Conservation (phyloP, 2,797 vertebrate species). For the Oreonectes daqikongensis region DNA sequence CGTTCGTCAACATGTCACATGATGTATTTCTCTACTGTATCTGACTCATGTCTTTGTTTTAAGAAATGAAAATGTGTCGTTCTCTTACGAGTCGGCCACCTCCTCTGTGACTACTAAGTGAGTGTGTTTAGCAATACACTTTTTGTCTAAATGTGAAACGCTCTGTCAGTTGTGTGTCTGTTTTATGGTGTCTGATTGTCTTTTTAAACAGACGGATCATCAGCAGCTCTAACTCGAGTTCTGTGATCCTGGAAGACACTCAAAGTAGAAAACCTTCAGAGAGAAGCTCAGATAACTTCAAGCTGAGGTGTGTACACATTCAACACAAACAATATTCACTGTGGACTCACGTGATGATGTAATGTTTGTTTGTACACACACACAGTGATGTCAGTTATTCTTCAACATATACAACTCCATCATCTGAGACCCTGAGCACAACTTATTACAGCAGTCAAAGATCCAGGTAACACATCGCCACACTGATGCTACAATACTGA, state of each 20-base stretch:
- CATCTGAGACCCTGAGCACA: not conserved
- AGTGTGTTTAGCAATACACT: not conserved
- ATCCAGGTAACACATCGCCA: not conserved
- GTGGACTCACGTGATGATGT: not conserved
- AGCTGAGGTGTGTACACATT: not conserved
- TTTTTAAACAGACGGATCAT: not conserved
- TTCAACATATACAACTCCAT: not conserved
- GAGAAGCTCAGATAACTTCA: not conserved
- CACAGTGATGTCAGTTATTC: conserved; percentile 9
- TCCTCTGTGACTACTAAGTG: not conserved
- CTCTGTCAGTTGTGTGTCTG: too few relatives aligned
- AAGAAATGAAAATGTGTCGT: not conserved
- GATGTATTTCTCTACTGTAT: not conserved
- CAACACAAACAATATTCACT: not conserved
- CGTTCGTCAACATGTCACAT: not conserved
- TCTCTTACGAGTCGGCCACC: not conserved
- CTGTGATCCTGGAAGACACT: not conserved
- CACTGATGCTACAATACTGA: too few relatives aligned
- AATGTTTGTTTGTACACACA: not conserved
- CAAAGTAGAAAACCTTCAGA: not conserved
- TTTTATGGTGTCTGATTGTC: not conserved
- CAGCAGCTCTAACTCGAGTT: not conserved
- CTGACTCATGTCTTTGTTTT: not conserved
- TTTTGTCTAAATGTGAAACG: too few relatives aligned
- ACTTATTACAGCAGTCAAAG: not conserved